Conservation (phyloP, 1,140 invertebrate species). For the Tribolium madens region DNA sequence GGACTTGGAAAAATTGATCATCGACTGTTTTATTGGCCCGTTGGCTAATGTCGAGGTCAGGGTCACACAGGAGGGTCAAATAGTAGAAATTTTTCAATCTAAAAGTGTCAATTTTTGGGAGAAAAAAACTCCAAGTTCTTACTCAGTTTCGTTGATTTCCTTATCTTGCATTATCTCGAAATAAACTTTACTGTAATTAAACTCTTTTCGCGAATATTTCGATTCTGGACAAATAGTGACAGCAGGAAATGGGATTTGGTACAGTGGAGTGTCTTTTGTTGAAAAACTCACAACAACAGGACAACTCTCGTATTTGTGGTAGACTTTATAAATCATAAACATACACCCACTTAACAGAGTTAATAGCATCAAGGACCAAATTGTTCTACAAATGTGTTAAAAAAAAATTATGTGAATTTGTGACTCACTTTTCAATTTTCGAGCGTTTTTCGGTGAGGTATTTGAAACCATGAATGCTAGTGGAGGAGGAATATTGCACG, state of each 20-base stretch:
- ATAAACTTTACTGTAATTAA: slow-evolving; percentile 13
- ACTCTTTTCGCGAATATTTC: slow-evolving; percentile 41
- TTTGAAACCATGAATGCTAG: slow-evolving; percentile 67
- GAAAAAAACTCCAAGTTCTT: neutral
- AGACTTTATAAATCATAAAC: neutral
- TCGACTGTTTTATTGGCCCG: neutral
- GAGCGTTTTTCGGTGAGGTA: slow-evolving; percentile 66
- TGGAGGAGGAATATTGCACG: slow-evolving; percentile 32
- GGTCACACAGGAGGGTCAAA: neutral
- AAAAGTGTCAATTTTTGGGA: neutral
- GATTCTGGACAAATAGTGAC: slow-evolving; percentile 68
- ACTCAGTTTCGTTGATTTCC: neutral
- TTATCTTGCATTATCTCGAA: neutral
- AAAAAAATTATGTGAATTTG: no score
- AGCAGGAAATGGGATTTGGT: slow-evolving; percentile 53
- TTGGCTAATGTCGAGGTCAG: neutral
- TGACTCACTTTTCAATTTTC: slow-evolving; percentile 45
- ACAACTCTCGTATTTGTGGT: slow-evolving; percentile 2
- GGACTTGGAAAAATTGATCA: neutral
- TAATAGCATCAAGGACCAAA: slow-evolving; percentile 6
- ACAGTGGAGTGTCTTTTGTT: slow-evolving; percentile 5
- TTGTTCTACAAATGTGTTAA: neutral
- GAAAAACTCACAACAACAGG: slow-evolving; percentile 37
- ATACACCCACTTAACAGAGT: neutral
- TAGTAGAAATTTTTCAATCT: neutral